Percentiles rank a stretch among this genome's conserved stretches.
These are phyloP conservation scores for Prionchulus punctatus DNA, from an alignment of 2,888 invertebrate species.

Conservation along the genomic window DNA sequence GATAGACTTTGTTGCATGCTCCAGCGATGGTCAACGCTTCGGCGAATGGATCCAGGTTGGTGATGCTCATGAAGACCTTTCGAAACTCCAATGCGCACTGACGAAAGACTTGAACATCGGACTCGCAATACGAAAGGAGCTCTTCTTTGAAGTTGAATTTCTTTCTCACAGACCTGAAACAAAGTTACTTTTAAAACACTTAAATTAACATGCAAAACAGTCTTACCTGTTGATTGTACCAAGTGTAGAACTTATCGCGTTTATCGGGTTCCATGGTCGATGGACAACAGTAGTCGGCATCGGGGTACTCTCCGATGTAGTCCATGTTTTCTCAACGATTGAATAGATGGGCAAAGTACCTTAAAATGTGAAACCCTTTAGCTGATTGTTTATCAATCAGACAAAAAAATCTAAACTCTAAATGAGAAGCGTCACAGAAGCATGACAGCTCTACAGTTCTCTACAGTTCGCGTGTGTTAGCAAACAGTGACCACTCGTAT, in stretches of 20 bases:
- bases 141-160: slow-evolving; percentile 17
- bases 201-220: too few relatives aligned
- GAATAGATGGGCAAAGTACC: too few relatives aligned
- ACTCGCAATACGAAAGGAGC: slow-evolving; percentile 15
- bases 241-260: neutral
- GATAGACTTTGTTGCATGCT: slow-evolving; percentile 13
- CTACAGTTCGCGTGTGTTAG: too few relatives aligned
- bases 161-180: neutral
- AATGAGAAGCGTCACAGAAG: too few relatives aligned
- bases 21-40: slow-evolving; percentile 14
- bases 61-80: neutral
- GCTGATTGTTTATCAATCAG: too few relatives aligned
- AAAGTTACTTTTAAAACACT: too few relatives aligned
- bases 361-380: too few relatives aligned
- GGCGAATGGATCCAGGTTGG: slow-evolving; percentile 13
- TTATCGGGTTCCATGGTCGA: neutral
- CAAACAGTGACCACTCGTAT: too few relatives aligned
- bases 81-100: slow-evolving; percentile 12
- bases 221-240: neutral
- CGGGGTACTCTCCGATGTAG: neutral
- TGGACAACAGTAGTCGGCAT: neutral
- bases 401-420: too few relatives aligned
- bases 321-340: neutral
- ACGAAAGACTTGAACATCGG: slow-evolving; percentile 14
- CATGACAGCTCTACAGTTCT: too few relatives aligned